These are phyloP conservation scores for Parus major DNA, from an alignment of 2,113 vertebrate species.

Conservation along the genomic window DNA sequence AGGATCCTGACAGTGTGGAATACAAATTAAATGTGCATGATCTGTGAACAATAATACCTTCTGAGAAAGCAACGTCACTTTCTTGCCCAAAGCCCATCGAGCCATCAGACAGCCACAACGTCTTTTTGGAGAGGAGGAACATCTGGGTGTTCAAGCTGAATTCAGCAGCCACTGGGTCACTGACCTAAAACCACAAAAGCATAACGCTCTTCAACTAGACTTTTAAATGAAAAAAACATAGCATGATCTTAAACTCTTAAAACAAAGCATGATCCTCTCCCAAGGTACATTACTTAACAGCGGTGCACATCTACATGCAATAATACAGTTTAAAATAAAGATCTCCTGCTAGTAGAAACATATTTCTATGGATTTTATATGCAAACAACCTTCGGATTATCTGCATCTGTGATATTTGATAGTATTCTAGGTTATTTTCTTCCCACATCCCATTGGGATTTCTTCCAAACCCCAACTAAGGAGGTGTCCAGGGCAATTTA, in stretches of 20 bases:
- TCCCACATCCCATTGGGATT: background rate
- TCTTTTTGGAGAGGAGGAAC: constrained; percentile 89
- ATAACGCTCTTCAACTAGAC: background rate
- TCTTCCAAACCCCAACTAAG: background rate
- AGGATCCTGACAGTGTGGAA: background rate
- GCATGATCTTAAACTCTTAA: background rate
- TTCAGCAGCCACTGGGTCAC: constrained; percentile 92
- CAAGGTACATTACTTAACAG: background rate
- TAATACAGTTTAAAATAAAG: background rate
- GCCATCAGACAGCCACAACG: constrained; percentile 91
- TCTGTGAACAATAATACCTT: constrained; percentile 76
- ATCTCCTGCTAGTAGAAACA: background rate
- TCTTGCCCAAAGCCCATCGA: constrained; percentile 92
- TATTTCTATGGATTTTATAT: background rate
- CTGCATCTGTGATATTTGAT: background rate
- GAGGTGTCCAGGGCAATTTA: background rate
- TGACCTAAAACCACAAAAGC: constrained; percentile 80
- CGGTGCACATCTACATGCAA: background rate
- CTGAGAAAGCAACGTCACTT: constrained; percentile 86
- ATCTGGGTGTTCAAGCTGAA: constrained; percentile 95
- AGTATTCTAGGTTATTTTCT: background rate
- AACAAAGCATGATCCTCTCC: background rate
- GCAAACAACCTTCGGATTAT: background rate
- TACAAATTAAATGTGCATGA: background rate
- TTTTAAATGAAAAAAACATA: background rate